Base-by-base conservation (phyloP, 2,797 vertebrate species). In the Adrianichthys oophorus region DNA sequence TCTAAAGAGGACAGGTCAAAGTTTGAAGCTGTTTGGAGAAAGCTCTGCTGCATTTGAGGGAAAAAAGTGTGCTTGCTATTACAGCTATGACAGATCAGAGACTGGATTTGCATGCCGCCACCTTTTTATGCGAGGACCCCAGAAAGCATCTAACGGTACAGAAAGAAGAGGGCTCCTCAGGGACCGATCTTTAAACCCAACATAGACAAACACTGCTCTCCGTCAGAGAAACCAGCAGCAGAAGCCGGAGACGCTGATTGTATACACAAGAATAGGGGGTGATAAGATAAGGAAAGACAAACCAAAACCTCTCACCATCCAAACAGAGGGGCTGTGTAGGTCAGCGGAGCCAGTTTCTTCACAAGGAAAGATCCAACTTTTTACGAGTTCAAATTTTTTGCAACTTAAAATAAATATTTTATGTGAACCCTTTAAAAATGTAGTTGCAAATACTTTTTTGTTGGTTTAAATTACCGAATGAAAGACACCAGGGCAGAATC, bases 271-370 rank as follows among this genome's bases (percentile, higher is more conserved):
- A 48, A 13, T 46, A 51, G 64, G 15, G 62, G 72, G 79, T 77
- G 83, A 87, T 84, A 86, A 87, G 84, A 89, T 83, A 87, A 85
- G 73, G 51, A 43, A 74, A 68, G 72, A 80, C 72, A 53, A 45
- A 62, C 69, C 80, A 66, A 66, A 74, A 74, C 66, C 12, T 54
- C 4, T 13, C 48, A 42, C 19, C 51, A 41, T 46, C 41, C 62
- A 62, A 16, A 60, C 62, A 19, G 4, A 81, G 50, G 55, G 26
- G 0, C 37, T 4, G 66, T 56, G 58, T 6, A 45, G 71, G 77
- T 78, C 74, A 60, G 44, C 42, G 3, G 44, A 62, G 67, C 4
- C 59, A 19, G 67, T 14, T 45, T 52, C 29, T 51, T 18, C 21
- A 5, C 18, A 3, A 52, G 17, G n/a, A 41, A 17, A 15, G 12